phyloP scores from a whole-genome alignment of 1,140 invertebrate genomes.

The Rhagoletis zephyria region DNA sequence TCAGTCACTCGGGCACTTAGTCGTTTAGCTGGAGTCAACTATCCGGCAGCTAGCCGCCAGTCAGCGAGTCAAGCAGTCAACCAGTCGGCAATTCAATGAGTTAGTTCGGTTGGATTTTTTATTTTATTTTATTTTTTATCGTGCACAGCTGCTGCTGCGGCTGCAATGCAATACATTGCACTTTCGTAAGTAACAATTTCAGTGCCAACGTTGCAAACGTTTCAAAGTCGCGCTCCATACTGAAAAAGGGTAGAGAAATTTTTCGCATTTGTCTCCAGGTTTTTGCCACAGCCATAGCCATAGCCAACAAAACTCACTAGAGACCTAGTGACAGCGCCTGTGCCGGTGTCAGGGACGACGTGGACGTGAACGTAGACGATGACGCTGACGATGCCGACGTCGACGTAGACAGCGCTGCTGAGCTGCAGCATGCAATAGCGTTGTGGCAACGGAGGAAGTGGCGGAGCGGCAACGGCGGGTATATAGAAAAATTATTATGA shows the following conservation, averaged over 20 bases:
- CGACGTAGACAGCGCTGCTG: neutral
- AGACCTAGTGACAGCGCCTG: conserved; percentile 45
- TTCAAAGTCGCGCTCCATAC: conserved; percentile 71
- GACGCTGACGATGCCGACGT: neutral
- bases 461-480: neutral
- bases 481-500: conserved; percentile 5
- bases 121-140: no score
- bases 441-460: neutral
- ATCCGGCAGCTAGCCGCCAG: neutral
- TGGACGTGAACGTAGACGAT: neutral
- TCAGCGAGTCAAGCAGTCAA: neutral
- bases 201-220: conserved; percentile 54
- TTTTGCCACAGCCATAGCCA: neutral
- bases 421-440: neutral
- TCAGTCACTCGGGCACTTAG: neutral
- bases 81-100: neutral
- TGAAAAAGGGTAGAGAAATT: conserved; percentile 72
- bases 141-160: conserved; percentile 17
- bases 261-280: conserved; percentile 56
- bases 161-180: conserved; percentile 33
- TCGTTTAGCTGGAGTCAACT: neutral
- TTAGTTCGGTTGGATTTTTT: neutral
- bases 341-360: conserved; percentile 37
- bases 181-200: neutral
- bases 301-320: conserved; percentile 35